These are phyloP conservation scores for Campoletis sonorensis DNA, from an alignment of 1,140 invertebrate genomes.

Conservation along the genomic window DNA sequence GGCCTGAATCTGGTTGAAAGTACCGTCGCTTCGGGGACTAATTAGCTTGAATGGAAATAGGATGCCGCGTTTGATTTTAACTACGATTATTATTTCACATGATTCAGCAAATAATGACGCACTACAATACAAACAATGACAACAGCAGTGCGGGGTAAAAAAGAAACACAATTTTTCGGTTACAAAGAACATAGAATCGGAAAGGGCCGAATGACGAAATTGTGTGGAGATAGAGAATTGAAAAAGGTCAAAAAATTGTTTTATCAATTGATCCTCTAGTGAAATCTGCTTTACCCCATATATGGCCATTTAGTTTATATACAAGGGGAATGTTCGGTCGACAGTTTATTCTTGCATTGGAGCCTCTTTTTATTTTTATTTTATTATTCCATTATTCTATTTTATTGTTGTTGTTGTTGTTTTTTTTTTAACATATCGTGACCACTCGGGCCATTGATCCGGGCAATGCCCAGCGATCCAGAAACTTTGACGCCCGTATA, in stretches of 20 bases:
- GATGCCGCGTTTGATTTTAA: too few relatives aligned
- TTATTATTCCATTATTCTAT: neutral
- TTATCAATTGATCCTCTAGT: constrained; percentile 14
- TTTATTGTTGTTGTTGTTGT: too few relatives aligned
- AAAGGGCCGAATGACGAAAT: neutral
- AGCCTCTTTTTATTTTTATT: constrained; percentile 3
- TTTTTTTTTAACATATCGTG: neutral
- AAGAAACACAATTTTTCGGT: neutral
- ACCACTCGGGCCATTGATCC: neutral
- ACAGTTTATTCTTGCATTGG: constrained; percentile 20
- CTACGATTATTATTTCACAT: too few relatives aligned
- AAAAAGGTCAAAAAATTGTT: neutral
- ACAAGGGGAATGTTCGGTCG: neutral
- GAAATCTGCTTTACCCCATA: neutral
- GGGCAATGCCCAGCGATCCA: neutral
- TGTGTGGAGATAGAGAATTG: neutral
- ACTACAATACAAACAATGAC: too few relatives aligned
- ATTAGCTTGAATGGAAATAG: too few relatives aligned
- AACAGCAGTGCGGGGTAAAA: neutral
- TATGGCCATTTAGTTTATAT: constrained; percentile 16
- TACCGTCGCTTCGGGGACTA: too few relatives aligned
- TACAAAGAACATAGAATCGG: neutral
- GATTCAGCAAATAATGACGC: too few relatives aligned
- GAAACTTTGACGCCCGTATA: constrained; percentile 24
- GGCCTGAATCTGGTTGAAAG: too few relatives aligned